Percentiles rank a stretch among this genome's conserved stretches.
Evolutionary conservation across 2,797 vertebrate genomes (phyloP).

Genomic region (Sebastes umbrosus): DNA sequence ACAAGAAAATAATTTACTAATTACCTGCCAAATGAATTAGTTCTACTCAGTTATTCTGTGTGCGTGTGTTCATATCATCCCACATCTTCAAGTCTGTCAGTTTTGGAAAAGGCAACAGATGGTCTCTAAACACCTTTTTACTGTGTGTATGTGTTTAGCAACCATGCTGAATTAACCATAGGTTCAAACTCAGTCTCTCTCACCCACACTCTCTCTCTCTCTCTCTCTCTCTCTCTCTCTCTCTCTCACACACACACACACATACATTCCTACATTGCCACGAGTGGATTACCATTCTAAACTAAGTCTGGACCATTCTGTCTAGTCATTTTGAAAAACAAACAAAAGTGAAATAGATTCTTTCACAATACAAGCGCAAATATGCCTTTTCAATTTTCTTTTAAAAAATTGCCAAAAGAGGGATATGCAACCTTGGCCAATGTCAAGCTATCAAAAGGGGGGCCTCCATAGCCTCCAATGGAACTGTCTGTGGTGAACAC

Average conservation of each 20-base stretch:
- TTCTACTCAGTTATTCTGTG: no score
- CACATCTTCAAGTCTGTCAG: constrained; percentile 13
- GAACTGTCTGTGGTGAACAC: no score
- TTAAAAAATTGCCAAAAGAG: not conserved
- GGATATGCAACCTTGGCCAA: not conserved
- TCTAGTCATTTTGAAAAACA: not conserved
- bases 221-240: not conserved
- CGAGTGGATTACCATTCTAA: not conserved
- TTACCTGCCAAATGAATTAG: no score
- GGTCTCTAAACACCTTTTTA: constrained; percentile 4
- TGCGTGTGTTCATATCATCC: not conserved
- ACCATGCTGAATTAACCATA: no score
- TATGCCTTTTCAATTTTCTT: not conserved
- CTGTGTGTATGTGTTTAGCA: no score
- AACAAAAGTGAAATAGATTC: no score
- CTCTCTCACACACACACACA: not conserved
- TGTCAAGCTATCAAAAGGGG: not conserved
- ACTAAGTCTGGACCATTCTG: not conserved
- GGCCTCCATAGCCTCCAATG: not conserved
- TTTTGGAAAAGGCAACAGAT: constrained; percentile 16
- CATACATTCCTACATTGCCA: not conserved
- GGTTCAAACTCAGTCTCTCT: not conserved
- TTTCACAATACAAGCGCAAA: not conserved
- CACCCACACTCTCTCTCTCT: not conserved
- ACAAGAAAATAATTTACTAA: no score